Evolutionary conservation across 2,797 vertebrate genomes (phyloP), one percentile per base, ranked within the genome.

Genomic region (Petrocephalus schoutedeni): DNA sequence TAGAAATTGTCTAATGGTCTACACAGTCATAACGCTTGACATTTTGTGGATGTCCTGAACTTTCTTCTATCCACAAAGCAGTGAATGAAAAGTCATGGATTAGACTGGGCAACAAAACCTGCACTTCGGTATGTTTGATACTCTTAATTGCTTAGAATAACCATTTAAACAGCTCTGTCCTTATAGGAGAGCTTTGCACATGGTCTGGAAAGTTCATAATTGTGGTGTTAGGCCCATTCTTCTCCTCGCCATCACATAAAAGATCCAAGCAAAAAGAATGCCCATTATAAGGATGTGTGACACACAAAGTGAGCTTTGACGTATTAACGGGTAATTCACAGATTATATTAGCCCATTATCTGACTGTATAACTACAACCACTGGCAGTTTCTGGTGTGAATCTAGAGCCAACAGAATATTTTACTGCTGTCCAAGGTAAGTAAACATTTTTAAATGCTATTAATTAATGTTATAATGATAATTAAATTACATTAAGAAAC

Each of bases 261-360:
- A 64, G 87, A 88, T 88, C 87, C 80, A 71, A 28, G 87, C 7
- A 41, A 36, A 64, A 88, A 57, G 82, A 67, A 88, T 88, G 58
- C 21, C 16, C 49, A 23, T 82, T 45, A 59, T 61, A 61, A 53
- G 80, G 49, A 54, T 23, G 80, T 83, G 49, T 23, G 45, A 53
- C 57, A 19, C n/a, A 9, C 9, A 67, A 23, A 64, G 14, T 28
- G 36, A 88, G 49, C 87, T 85, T 21, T 85, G 87, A 88, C 80
- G 82, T 85, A 54, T 45, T 12, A 16, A 56, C 21, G 61, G 36
- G 45, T 45, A 71, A 32, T 41, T 1, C 49, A 36, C 9, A 64
- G 41, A 21, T 67, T 9, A 67, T n/a, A 36, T 87, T 12, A 57
- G 21, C 9, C 83, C 28, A 86, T 86, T 9, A 56, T 36, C 56